Conservation (phyloP, 2,797 vertebrate species). For the Falco naumanni region DNA sequence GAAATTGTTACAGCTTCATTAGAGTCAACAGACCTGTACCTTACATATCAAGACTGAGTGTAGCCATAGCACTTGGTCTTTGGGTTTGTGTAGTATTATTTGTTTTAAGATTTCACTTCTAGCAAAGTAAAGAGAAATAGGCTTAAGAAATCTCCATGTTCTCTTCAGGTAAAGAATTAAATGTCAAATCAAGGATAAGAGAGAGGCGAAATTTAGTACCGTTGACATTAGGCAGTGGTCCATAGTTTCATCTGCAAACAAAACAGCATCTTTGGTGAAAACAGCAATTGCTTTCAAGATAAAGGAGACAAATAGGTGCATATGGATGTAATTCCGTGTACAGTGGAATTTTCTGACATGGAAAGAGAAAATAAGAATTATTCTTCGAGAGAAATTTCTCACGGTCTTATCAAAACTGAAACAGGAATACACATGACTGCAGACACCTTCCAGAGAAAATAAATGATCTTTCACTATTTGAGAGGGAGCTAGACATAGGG, state of each 20-base stretch:
- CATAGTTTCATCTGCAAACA: conserved; percentile 88
- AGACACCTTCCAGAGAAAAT: background rate
- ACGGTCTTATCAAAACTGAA: background rate
- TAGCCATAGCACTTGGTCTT: background rate
- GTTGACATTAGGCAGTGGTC: conserved; percentile 91
- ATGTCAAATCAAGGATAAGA: background rate
- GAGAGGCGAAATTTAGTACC: conserved; percentile 55
- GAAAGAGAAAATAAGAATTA: background rate
- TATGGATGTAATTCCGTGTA: conserved; percentile 91
- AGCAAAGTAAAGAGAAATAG: background rate
- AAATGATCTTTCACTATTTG: background rate
- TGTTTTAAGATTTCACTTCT: background rate
- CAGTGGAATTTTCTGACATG: conserved; percentile 89
- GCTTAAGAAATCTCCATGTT: background rate
- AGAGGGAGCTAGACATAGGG: background rate
- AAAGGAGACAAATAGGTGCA: conserved; percentile 91
- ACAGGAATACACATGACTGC: background rate
- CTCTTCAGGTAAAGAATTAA: background rate
- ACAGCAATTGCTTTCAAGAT: conserved; percentile 88
- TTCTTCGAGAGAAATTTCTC: background rate
- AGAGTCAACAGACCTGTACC: background rate
- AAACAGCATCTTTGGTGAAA: conserved; percentile 88
- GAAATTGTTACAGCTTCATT: background rate
- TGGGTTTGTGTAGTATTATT: background rate
- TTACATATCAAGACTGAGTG: background rate